These are phyloP conservation scores for Hyles euphorbiae DNA, from an alignment of 1,140 invertebrate species.

Conservation along the genomic window DNA sequence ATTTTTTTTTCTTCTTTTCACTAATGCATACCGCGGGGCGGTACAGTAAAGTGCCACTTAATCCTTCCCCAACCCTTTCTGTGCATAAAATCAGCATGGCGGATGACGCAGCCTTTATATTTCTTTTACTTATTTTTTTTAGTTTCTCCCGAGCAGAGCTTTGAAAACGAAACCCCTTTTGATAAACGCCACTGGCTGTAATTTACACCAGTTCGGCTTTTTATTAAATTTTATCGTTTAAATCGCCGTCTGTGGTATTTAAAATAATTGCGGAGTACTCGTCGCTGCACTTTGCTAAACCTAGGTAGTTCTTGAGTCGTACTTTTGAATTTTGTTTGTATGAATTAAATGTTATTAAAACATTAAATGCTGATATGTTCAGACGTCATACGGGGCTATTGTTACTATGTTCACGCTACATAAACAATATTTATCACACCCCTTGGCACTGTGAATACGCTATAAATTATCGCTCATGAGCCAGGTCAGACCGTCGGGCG, in stretches of 20 bases:
- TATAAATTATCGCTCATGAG: too few relatives aligned
- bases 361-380: too few relatives aligned
- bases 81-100: slow-evolving; percentile 67
- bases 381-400: too few relatives aligned
- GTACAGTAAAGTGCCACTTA: slow-evolving; percentile 62
- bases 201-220: slow-evolving; percentile 60
- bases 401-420: too few relatives aligned
- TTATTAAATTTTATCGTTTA: slow-evolving; percentile 56
- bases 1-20: slow-evolving; percentile 49
- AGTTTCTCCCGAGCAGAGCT: slow-evolving; percentile 48
- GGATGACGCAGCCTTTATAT: slow-evolving; percentile 56
- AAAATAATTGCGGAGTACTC: neutral
- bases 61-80: slow-evolving; percentile 59
- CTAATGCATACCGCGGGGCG: slow-evolving; percentile 51
- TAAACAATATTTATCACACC: too few relatives aligned
- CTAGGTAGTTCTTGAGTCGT: slow-evolving; percentile 1
- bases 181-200: slow-evolving; percentile 52
- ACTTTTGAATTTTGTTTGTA: too few relatives aligned
- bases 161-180: slow-evolving; percentile 65
- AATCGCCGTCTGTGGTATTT: slow-evolving; percentile 11
- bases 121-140: slow-evolving; percentile 56
- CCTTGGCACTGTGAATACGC: too few relatives aligned
- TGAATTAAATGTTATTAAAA: too few relatives aligned
- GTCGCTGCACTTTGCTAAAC: neutral
- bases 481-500: too few relatives aligned